Evolutionary conservation across 1,140 invertebrate species (phyloP), one percentile per base, ranked within the genome.

Genomic region (Zaprionus davidi): DNA sequence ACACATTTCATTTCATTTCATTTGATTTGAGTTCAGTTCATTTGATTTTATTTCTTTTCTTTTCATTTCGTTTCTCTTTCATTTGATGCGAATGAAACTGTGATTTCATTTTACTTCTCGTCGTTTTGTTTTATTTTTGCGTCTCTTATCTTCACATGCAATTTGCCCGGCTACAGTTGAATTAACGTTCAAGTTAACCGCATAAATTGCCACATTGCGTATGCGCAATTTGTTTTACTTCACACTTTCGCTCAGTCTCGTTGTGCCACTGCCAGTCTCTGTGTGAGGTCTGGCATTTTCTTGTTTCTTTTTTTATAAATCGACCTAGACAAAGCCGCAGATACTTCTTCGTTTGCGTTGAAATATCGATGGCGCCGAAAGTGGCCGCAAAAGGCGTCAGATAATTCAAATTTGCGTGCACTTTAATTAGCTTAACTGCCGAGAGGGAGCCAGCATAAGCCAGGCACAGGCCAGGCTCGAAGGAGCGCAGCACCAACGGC

Each of bases 361-460:
- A 67, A 60, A 76, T 76, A 76, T 72, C 69, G 78, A 68, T 41
- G 63, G 75, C 76, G 73, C 69, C 78, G 5, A 71, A 71, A 65
- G 62, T 65, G 44, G 57, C 69, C 81, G 28, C 38, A 49, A 17
- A 71, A 78, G 70, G 71, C 66, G 49, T 55, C 36, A 70, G 80
- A 83, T 87, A 88, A 87, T 64, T 87, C 85, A 84, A 79, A 88
- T 90, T 90, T 81, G 84, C 56, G 66, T 90, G 75, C 85, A 90
- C 85, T 84, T 90, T 81, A 88, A 90, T 88, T 90, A 90, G 78
- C 81, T 88, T 70, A 78, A 71, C 71, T 77, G 67, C 44, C 65
- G n/a, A 49, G 41, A 26, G 36, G 7, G 24, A 24, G 53, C n/a
- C 46, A 24, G 15, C 13, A 20, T 22, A 22, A 53, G 20, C 49